Base-by-base conservation (phyloP, 2,113 vertebrate species). In the Pelecanus crispus region DNA sequence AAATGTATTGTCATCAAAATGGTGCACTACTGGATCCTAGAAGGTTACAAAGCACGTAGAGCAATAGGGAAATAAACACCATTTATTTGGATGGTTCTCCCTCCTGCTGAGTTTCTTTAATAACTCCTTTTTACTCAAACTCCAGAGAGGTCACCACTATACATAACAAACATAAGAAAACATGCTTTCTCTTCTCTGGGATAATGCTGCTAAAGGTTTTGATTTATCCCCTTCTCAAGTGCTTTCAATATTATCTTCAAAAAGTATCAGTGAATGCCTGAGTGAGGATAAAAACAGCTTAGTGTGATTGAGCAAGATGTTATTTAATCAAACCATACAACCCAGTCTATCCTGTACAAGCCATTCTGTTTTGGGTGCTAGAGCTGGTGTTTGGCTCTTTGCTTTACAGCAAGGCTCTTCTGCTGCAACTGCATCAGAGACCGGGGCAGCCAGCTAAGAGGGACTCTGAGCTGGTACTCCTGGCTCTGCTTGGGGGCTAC, bases 351-450 rank as follows among this genome's bases (percentile, higher is more conserved):
- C 36, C 34, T 17, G 34, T 5, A 25, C 3, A 6, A 20, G 56
- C 22, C 1, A 0, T 6, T 8, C 3, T 18, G 10, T 4, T 45
- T 11, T 0, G 2, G 78, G 19, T 42, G 61, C 65, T 13, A 2
- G 49, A 83, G 67, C 34, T 59, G 45, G 55, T 4, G 5, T 28
- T 36, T 1, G 2, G 28, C 42, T 29, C 53, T 45, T 10, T 3
- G 40, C 50, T 72, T 15, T 2, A 11, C 8, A 52, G 31, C 1
- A 18, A 52, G 21, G 18, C 19, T 72, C 21, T 55, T 45, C 38
- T 75, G 56, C n/a, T 24, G 8, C 72, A 45, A 2, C 28, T 42
- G 59, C 77, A 24, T 3, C 62, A 66, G 20, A 36, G 80, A n/a
- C 18, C 40, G 32, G 49, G 18, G 8, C 22, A 66, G 36, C 7